Conservation (phyloP, 2,113 vertebrate species). For the Nycticebus coucang region DNA sequence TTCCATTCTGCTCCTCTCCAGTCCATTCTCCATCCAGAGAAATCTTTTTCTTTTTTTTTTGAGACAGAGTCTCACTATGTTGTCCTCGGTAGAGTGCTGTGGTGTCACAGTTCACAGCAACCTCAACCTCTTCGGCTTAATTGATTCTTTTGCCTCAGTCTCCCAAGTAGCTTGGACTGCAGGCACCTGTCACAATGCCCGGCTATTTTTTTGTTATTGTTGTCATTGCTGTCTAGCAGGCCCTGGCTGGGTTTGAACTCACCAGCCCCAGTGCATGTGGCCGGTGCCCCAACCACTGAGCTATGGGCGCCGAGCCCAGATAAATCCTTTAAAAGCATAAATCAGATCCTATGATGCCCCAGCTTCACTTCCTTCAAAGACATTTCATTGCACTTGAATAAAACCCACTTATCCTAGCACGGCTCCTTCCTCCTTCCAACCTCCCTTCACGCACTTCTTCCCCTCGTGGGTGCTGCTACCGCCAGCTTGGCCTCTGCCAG, state of each 20-base stretch:
- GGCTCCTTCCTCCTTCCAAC: neutral
- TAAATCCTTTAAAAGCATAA: neutral
- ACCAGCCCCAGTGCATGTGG: no score
- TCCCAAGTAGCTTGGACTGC: no score
- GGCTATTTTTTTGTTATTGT: no score
- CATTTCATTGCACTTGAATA: neutral
- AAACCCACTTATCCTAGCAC: neutral
- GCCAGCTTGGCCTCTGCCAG: neutral
- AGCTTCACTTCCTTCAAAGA: neutral
- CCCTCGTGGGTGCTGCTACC: accelerated
- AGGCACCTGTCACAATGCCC: no score
- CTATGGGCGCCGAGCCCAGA: neutral
- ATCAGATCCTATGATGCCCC: neutral
- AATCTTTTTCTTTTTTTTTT: neutral
- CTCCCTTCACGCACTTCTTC: neutral
- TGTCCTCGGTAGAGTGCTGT: no score
- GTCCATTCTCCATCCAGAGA: neutral
- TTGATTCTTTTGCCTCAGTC: no score
- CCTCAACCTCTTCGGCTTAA: no score
- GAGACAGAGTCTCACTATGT: no score
- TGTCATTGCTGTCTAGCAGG: no score
- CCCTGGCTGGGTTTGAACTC: no score
- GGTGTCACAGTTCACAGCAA: no score
- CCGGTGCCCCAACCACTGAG: no score
- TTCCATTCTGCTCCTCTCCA: neutral